phyloP scores from a whole-genome alignment of 2,888 invertebrate genomes.

The Cataglyphis albicans region DNA sequence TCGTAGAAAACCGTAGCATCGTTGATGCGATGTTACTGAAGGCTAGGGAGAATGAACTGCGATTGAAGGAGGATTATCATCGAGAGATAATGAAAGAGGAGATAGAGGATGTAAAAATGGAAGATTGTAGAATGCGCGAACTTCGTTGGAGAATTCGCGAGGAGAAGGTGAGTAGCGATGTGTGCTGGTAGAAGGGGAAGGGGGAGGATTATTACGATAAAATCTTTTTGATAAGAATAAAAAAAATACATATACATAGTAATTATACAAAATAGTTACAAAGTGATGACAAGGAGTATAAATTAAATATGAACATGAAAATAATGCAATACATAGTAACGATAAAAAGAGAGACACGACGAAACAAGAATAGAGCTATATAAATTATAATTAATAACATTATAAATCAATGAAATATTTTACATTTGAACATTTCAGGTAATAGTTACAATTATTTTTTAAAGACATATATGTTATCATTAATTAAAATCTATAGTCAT shows the following conservation, averaged over 20 bases:
- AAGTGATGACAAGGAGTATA: neutral
- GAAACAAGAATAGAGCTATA: neutral
- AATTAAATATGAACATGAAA: neutral
- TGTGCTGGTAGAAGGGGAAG: too few relatives aligned
- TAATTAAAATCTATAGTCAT: neutral
- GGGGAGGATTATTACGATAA: neutral
- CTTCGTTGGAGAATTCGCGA: constrained; percentile 87
- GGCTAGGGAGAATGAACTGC: constrained; percentile 85
- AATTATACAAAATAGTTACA: neutral
- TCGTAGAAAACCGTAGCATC: constrained; percentile 87
- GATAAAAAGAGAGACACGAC: neutral
- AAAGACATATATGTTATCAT: neutral
- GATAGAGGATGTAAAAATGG: constrained; percentile 71
- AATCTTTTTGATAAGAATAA: neutral
- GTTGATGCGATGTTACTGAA: constrained; percentile 87
- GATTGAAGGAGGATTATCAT: constrained; percentile 86
- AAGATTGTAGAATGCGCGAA: constrained; percentile 79
- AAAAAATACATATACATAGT: neutral
- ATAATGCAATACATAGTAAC: neutral
- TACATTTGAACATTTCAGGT: neutral
- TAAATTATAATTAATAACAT: neutral
- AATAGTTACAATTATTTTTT: neutral
- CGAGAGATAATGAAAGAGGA: constrained; percentile 70
- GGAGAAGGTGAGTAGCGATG: constrained; percentile 78
- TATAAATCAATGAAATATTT: neutral